Percentiles rank a stretch among this genome's conserved stretches.
Evolutionary conservation across 37 sponge, comb jelly and placozoan genomes (phyloP).

Genomic region (Oscarella lobularis): DNA sequence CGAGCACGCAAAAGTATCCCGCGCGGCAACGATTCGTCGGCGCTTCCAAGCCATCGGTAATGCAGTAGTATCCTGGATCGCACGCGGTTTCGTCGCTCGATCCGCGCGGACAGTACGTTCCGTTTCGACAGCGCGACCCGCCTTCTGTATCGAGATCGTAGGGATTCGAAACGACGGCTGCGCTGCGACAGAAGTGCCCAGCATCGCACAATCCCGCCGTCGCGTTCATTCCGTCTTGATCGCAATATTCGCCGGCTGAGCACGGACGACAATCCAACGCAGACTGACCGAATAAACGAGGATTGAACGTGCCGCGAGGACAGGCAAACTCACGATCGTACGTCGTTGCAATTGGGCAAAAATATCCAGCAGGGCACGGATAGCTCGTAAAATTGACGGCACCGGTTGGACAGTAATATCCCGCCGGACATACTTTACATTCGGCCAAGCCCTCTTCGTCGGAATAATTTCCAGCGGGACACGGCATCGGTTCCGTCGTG

Average conservation of each 20-base stretch:
- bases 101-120: not conserved
- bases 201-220: not conserved
- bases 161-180: not conserved
- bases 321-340: conserved; percentile 9
- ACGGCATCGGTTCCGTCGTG: conserved; percentile 6
- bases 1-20: not conserved
- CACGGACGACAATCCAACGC: not conserved
- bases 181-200: not conserved
- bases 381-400: not conserved
- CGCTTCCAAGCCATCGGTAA: not conserved
- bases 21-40: not conserved
- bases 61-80: conserved; percentile 5
- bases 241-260: not conserved
- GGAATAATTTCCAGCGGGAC: conserved; percentile 8
- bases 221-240: not conserved
- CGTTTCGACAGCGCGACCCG: not conserved
- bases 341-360: conserved; percentile 8
- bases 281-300: not conserved
- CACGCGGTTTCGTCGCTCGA: not conserved
- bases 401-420: conserved; percentile 6
- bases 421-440: conserved; percentile 9
- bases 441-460: not conserved
- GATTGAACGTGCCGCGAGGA: conserved; percentile 18
- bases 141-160: not conserved
- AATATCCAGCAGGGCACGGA: conserved; percentile 13